Conservation (phyloP, 2,113 vertebrate genomes). For the Nothobranchius furzeri region DNA sequence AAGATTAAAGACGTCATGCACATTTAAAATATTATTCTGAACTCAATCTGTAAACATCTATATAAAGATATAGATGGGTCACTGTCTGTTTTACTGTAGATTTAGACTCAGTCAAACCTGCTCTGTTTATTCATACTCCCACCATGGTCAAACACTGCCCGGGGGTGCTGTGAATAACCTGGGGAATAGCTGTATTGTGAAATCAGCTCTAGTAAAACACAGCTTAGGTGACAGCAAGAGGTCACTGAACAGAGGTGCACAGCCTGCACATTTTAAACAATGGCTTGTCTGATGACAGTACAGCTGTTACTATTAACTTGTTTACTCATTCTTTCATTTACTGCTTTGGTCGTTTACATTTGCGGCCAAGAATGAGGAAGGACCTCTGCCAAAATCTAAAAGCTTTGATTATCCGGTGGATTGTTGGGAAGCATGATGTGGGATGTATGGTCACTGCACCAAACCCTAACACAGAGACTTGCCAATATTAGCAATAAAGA, state of each 20-base stretch:
- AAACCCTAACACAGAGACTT: background rate
- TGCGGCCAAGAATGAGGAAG: background rate
- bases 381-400: background rate
- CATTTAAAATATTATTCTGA: background rate
- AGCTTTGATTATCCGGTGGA: background rate
- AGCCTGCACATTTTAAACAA: background rate
- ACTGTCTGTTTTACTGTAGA: background rate
- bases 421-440: background rate
- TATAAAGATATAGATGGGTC: background rate
- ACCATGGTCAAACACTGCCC: background rate
- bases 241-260: background rate
- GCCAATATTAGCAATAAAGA: conserved; percentile 15
- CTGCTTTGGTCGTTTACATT: background rate
- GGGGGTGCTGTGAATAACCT: background rate
- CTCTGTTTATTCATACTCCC: conserved; percentile 4
- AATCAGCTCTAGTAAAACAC: conserved; percentile 7
- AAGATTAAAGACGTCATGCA: background rate
- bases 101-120: background rate
- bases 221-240: background rate
- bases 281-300: background rate
- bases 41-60: background rate
- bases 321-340: background rate
- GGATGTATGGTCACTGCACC: background rate
- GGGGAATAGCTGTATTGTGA: conserved; percentile 1
- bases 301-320: background rate